Conservation (phyloP, 2,113 vertebrate genomes). For the Typhlomys cinereus region DNA sequence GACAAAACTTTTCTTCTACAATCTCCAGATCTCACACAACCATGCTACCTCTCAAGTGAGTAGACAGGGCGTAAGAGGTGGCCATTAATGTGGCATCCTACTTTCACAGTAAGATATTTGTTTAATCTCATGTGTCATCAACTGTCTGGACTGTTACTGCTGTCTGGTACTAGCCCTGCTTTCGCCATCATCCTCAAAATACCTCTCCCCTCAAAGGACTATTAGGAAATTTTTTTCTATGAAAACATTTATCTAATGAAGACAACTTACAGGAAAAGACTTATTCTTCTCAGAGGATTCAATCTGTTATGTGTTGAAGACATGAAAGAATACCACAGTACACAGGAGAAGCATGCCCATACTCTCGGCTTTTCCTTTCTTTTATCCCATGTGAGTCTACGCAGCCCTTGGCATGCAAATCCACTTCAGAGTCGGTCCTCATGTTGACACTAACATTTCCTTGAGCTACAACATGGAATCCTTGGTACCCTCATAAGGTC, state of each 20-base stretch:
- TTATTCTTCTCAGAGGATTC: background rate
- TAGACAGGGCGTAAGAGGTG: background rate
- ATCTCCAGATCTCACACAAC: background rate
- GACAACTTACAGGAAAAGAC: background rate
- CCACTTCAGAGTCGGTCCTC: background rate
- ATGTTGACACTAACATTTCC: background rate
- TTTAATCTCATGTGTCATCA: too few species aligned
- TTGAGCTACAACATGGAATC: background rate
- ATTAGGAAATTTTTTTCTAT: background rate
- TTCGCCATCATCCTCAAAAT: background rate
- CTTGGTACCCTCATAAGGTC: background rate
- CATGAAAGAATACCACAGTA: too few species aligned
- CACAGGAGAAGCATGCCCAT: background rate
- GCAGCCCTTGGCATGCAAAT: background rate
- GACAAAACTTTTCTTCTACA: background rate
- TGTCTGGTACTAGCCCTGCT: background rate
- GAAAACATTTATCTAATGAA: background rate
- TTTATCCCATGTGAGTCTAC: background rate
- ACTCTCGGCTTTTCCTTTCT: background rate
- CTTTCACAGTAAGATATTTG: background rate
- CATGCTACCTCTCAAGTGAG: background rate
- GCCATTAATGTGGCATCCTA: background rate
- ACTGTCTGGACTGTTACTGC: background rate
- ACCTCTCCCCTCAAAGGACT: background rate
- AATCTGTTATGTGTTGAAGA: background rate